Base-by-base conservation (phyloP, 2,113 vertebrate genomes). In the Chamaea fasciata region DNA sequence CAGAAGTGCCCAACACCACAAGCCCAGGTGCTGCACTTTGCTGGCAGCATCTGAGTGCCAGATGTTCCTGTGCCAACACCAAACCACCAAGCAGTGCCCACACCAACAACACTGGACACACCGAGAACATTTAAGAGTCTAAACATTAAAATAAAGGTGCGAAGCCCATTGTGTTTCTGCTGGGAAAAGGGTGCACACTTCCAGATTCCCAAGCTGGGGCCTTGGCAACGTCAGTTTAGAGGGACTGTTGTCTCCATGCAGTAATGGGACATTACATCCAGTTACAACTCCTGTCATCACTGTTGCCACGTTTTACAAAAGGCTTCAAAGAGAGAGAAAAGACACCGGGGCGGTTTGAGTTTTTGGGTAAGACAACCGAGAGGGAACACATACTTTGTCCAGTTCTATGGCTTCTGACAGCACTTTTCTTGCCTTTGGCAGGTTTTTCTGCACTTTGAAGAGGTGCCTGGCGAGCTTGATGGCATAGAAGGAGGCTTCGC, bases 371-470 rank as follows among this genome's bases (percentile, higher is more conserved):
- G 2, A 85, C 9, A 82, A 76, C 56, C 15, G 21, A 68, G 21
- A 90, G 87, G 28, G 90, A 91, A 95, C 90, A 97, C 98, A 93
- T 98, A 99, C 99, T 98, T 99, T 98, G 97, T 99, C 99, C 83
- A 98, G 98, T 87, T 99, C 99, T 22, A 99, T 98, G 81, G 99
- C 99, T 78, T 99, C 99, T 95, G 98, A 97, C 95, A 99, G 98
- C 92, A 99, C 98, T 91, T 98, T 99, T 97, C 98, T 98, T 94
- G 99, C 99, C 96, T 99, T 99, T 87, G 97, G 97, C 60, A 98
- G 97, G 89, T 98, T 99, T 90, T 98, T 99, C 97, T 99, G 99
- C 91, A 99, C 98, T 98, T 99, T 99, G 96, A 99, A 97, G 90
- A 99, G 98, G 94, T 99, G 98, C 13, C 99, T 93, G 15, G 99